phyloP scores from a whole-genome alignment of 2,113 vertebrate genomes.

The Paralichthys olivaceus region DNA sequence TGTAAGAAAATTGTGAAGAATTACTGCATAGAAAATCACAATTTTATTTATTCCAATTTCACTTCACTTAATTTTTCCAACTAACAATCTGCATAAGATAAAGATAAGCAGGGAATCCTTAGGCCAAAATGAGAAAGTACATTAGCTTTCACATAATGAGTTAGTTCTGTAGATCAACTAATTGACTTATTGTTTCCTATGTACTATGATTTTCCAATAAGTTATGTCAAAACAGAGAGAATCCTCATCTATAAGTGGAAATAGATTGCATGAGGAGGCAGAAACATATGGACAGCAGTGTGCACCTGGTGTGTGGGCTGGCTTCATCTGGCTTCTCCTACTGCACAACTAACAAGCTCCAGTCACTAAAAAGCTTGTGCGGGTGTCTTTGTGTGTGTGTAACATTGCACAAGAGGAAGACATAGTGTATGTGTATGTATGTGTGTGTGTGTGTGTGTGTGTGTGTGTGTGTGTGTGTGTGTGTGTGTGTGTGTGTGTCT shows the following conservation, averaged over 20 bases:
- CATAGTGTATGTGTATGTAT: not conserved
- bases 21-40: no score
- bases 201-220: not conserved
- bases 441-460: slow-evolving; percentile 4
- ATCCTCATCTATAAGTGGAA: not conserved
- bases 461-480: not conserved
- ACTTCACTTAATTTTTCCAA: not conserved
- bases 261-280: slow-evolving; percentile 22
- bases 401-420: no score
- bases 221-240: not conserved
- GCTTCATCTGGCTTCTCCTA: slow-evolving; percentile 54
- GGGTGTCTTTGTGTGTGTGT: not conserved
- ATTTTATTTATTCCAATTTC: no score
- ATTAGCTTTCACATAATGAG: not conserved
- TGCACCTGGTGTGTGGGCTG: slow-evolving; percentile 63
- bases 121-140: no score
- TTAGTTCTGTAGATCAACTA: not conserved
- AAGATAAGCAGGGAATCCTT: not conserved
- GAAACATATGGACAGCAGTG: slow-evolving; percentile 23
- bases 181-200: not conserved
- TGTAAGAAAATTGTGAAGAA: not conserved
- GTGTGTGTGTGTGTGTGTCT: slow-evolving; percentile 21
- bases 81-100: no score
- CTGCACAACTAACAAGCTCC: slow-evolving; percentile 64
- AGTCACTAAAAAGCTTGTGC: slow-evolving; percentile 35